A percentile compares a stretch with the other conserved stretches of the same genome.
Conservation (phyloP, 2,797 vertebrate species). For the Nothura maculosa region DNA sequence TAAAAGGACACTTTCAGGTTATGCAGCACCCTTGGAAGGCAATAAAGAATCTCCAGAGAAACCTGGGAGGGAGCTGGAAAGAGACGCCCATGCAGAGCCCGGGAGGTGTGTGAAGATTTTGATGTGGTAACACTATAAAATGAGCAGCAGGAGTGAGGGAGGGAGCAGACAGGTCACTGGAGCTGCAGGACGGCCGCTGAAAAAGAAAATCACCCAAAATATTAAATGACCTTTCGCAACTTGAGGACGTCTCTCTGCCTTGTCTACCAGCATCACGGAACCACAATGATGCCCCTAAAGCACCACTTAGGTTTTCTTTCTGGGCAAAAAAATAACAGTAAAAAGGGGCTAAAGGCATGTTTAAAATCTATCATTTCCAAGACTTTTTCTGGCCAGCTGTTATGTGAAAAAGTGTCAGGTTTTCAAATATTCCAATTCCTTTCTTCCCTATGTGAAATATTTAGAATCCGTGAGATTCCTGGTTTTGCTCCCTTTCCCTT, state of each 20-base stretch:
- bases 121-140: neutral
- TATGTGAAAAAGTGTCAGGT: neutral
- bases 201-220: neutral
- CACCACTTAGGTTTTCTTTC: neutral
- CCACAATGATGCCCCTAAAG: neutral
- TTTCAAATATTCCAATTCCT: neutral
- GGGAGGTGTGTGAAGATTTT: neutral
- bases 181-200: neutral
- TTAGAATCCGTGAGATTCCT: neutral
- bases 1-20: neutral
- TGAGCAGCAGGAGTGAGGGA: accelerated
- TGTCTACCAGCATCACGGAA: neutral
- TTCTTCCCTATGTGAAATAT: neutral
- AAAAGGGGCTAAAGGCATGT: neutral
- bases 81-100: neutral
- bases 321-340: neutral
- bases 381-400: neutral
- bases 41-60: conserved; percentile 5
- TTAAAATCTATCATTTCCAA: neutral
- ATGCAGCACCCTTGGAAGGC: neutral
- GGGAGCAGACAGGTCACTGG: neutral
- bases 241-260: neutral
- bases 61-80: neutral
- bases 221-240: neutral
- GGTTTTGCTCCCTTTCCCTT: neutral